Percentiles rank a stretch among this genome's conserved stretches.
Conservation (phyloP, 1,140 invertebrate genomes). For the Oppia nitens region DNA sequence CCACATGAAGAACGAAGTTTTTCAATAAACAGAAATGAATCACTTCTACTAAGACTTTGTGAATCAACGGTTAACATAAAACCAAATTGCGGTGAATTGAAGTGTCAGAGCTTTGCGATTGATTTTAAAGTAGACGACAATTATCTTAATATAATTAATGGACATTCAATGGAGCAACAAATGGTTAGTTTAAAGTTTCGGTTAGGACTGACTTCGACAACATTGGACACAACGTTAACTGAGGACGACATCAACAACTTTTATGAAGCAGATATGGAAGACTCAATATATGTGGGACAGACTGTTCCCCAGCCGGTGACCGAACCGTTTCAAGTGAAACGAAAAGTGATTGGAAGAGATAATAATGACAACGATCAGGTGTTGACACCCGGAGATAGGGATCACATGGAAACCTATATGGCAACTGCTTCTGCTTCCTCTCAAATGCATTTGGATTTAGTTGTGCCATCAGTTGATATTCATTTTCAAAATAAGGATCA, state of each 20-base stretch:
- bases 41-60: not conserved
- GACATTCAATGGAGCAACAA: not conserved
- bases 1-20: conserved; percentile 3
- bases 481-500: conserved; percentile 13
- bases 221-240: not conserved
- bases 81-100: not conserved
- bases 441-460: conserved; percentile 10
- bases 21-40: conserved; percentile 1
- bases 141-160: not conserved
- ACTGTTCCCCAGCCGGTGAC: not conserved
- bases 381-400: conserved; percentile 17
- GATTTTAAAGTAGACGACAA: not conserved
- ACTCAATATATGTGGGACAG: conserved; percentile 13
- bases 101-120: not conserved
- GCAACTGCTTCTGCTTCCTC: not conserved
- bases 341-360: conserved; percentile 10
- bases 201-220: not conserved
- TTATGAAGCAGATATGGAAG: conserved; percentile 9
- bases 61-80: not conserved
- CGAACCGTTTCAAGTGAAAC: conserved; percentile 14
- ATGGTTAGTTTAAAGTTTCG: not conserved
- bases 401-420: conserved; percentile 9
- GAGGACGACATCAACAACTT: not conserved
- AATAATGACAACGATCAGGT: conserved; percentile 12
- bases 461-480: conserved; percentile 12